Evolutionary conservation across 2,888 invertebrate species (phyloP).

Genomic region (Synergus laeviventris): DNA sequence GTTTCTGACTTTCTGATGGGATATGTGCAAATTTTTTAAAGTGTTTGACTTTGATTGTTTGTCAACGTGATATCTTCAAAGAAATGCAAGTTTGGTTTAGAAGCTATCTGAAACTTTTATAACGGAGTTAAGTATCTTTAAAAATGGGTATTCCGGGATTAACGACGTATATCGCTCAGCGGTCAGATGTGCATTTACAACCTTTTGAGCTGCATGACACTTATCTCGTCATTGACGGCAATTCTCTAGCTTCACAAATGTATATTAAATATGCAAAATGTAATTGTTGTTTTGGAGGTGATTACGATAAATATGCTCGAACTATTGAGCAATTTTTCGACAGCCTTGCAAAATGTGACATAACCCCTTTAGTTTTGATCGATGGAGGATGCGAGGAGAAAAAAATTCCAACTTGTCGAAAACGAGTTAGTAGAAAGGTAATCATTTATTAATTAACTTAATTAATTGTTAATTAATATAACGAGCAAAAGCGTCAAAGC

Average conservation of each 20-base stretch:
- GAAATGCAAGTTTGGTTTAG: background rate
- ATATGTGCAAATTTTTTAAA: too few relatives aligned
- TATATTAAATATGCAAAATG: conserved; percentile 81
- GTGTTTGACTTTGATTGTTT: too few relatives aligned
- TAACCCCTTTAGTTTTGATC: conserved; percentile 85
- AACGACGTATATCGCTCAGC: conserved; percentile 85
- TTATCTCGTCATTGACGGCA: conserved; percentile 88
- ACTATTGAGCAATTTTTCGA: conserved; percentile 83
- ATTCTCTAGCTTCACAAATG: conserved; percentile 84
- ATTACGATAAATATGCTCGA: conserved; percentile 87
- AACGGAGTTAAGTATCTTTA: background rate
- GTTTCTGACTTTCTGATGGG: too few relatives aligned
- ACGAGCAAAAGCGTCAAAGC: conserved; percentile 83
- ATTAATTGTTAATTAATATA: too few relatives aligned
- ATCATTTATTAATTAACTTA: too few relatives aligned
- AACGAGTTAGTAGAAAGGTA: conserved; percentile 80
- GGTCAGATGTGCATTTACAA: conserved; percentile 82
- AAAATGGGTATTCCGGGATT: conserved; percentile 91
- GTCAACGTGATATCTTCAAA: background rate
- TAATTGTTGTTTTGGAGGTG: conserved; percentile 88
- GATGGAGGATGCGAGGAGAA: conserved; percentile 87
- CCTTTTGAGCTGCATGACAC: conserved; percentile 82
- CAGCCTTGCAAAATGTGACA: conserved; percentile 82
- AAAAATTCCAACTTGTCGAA: conserved; percentile 83
- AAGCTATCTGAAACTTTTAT: background rate